Percentiles rank a stretch among this genome's conserved stretches.
phyloP scores from a whole-genome alignment of 2,888 invertebrate genomes.

The Tachina lurida region DNA sequence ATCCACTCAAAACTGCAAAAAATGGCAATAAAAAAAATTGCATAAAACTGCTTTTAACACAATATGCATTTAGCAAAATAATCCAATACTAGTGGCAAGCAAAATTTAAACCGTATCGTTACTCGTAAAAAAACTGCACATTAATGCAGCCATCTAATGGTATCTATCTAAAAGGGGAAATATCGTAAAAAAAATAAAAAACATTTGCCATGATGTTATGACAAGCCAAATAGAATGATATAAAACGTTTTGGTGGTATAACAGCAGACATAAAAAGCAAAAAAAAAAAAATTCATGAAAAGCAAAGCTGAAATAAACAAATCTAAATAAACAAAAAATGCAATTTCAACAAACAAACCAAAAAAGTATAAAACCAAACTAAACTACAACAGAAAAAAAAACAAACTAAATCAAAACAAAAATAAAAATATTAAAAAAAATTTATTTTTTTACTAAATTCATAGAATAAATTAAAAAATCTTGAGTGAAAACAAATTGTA shows the following conservation, averaged over 20 bases:
- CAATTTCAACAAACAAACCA: neutral
- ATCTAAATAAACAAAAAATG: conserved; percentile 49
- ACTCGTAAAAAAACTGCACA: conserved; percentile 44
- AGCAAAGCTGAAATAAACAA: conserved; percentile 47
- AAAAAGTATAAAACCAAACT: neutral
- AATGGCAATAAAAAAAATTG: conserved; percentile 11
- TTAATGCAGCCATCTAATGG: conserved; percentile 42
- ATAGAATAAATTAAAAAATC: conserved; percentile 13
- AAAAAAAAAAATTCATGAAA: conserved; percentile 15
- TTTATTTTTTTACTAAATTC: neutral
- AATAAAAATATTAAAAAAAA: conserved; percentile 28
- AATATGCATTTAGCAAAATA: conserved; percentile 30
- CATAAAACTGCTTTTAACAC: conserved; percentile 21
- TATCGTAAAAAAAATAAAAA: conserved; percentile 40
- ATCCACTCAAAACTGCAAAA: conserved; percentile 25
- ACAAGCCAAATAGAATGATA: conserved; percentile 68
- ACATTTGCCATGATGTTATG: conserved; percentile 66
- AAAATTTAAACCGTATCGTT: conserved; percentile 24
- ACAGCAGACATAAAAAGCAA: conserved; percentile 33
- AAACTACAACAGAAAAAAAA: conserved; percentile 35
- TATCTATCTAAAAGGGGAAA: conserved; percentile 34
- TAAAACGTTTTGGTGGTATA: conserved; percentile 65
- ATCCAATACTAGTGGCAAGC: conserved; percentile 11
- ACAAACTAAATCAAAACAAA: conserved; percentile 44
- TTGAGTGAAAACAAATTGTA: conserved; percentile 47